Conservation (phyloP, 2,888 invertebrate genomes). For the Lithophane leautieri region DNA sequence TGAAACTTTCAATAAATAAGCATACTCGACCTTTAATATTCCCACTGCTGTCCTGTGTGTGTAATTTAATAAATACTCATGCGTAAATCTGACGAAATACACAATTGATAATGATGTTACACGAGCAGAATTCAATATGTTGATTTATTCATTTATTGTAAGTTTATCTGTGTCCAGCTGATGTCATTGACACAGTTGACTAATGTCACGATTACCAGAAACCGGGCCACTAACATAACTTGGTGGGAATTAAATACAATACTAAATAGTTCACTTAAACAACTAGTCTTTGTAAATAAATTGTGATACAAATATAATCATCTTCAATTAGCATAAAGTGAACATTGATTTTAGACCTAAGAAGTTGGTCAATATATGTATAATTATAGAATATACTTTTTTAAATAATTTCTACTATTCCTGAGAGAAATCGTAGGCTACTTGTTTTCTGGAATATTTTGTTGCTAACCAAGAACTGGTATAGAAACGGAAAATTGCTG, state of each 20-base stretch:
- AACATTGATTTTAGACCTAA: constrained; percentile 24
- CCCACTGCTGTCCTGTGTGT: too few species aligned
- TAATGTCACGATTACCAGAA: constrained; percentile 34
- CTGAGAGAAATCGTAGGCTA: not conserved
- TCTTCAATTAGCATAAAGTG: constrained; percentile 11
- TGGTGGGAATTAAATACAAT: constrained; percentile 64
- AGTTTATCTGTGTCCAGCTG: constrained; percentile 39
- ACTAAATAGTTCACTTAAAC: constrained; percentile 54
- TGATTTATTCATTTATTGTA: constrained; percentile 14
- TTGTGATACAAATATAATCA: constrained; percentile 33
- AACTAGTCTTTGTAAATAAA: constrained; percentile 67
- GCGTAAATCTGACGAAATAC: constrained; percentile 4
- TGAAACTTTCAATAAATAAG: not conserved
- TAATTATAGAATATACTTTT: not conserved
- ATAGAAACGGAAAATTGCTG: not conserved
- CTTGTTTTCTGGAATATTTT: not conserved
- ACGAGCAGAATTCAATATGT: constrained; percentile 15
- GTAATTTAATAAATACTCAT: not conserved
- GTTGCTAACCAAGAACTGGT: constrained; percentile 5
- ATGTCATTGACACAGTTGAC: constrained; percentile 45
- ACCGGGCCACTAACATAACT: constrained; percentile 55
- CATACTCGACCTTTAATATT: too few species aligned
- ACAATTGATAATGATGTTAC: not conserved
- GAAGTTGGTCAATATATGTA: not conserved
- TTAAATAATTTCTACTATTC: not conserved